phyloP scores from a whole-genome alignment of 2,113 vertebrate genomes.

The Galbula dea region DNA sequence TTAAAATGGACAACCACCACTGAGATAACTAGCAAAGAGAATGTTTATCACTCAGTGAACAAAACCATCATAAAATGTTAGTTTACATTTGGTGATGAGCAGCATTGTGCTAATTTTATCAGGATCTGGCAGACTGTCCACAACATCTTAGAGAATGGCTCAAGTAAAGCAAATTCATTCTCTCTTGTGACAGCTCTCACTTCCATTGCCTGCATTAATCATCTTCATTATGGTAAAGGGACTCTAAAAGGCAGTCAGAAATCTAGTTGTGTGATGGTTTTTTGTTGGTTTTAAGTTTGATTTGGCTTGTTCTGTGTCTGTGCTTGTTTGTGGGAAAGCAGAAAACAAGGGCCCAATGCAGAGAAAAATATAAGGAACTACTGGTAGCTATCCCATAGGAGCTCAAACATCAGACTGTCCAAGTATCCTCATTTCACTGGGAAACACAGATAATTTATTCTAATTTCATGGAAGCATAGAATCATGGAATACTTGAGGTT shows the following conservation, averaged over 20 bases:
- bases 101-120: background rate
- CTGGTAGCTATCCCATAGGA: background rate
- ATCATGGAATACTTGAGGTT: background rate
- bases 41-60: background rate
- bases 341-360: background rate
- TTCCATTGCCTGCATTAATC: background rate
- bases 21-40: background rate
- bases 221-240: background rate
- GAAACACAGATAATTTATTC: background rate
- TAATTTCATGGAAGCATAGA: background rate
- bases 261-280: background rate
- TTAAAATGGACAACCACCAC: background rate
- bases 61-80: background rate
- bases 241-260: background rate
- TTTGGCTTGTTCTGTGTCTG: background rate
- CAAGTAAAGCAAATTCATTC: background rate
- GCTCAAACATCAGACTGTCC: background rate
- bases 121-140: background rate
- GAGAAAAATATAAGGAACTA: background rate
- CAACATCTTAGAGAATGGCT: background rate
- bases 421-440: background rate
- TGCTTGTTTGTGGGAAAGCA: background rate
- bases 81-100: background rate
- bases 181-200: background rate
- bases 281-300: background rate